These are phyloP conservation scores for Rafetus swinhoei DNA, from an alignment of 2,113 vertebrate species.

Conservation along the genomic window DNA sequence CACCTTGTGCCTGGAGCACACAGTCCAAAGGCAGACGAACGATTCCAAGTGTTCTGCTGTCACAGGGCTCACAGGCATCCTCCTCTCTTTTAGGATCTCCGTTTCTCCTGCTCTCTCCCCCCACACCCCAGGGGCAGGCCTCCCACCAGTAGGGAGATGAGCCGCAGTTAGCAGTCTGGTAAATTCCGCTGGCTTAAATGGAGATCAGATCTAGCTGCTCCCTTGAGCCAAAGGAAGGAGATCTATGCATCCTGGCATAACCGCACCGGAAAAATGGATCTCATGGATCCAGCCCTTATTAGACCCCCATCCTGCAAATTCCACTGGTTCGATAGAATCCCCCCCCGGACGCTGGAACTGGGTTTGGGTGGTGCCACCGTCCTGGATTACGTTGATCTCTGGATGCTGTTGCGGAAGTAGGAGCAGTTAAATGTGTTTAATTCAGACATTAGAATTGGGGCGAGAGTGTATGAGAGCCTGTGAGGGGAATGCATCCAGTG, in stretches of 20 bases:
- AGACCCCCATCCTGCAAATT: neutral
- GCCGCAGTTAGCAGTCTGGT: neutral
- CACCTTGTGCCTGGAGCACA: neutral
- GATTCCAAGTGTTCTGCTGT: neutral
- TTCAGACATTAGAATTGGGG: too few species aligned
- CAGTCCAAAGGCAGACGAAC: neutral
- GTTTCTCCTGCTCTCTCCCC: neutral
- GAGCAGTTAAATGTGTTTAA: too few species aligned
- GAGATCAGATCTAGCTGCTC: neutral
- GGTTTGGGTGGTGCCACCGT: neutral
- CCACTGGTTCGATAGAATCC: neutral
- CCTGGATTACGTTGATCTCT: neutral
- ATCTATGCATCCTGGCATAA: neutral
- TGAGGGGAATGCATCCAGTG: neutral
- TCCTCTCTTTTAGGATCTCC: neutral
- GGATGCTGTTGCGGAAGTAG: too few species aligned
- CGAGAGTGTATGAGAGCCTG: neutral
- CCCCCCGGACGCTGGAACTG: neutral
- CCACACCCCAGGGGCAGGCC: neutral
- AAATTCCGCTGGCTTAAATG: neutral
- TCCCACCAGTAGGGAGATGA: neutral
- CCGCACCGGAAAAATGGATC: neutral
- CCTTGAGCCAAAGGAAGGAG: neutral
- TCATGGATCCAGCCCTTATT: neutral
- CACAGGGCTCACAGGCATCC: neutral